Evolutionary conservation across 2,888 invertebrate genomes (phyloP).

Genomic region (Apotomis capreana): DNA sequence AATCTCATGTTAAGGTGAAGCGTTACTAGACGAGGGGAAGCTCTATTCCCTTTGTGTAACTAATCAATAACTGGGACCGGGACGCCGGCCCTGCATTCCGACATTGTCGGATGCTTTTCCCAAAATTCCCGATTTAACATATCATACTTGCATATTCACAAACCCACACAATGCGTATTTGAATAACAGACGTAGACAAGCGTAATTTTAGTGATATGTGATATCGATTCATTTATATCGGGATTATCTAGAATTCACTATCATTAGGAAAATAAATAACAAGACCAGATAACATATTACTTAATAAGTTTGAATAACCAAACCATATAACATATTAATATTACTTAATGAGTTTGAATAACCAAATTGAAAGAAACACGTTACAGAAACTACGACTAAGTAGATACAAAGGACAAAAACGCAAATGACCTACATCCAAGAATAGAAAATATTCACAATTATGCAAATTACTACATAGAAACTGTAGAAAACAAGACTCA

Average conservation of each 20-base stretch:
- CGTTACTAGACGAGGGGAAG: constrained; percentile 52
- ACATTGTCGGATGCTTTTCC: constrained; percentile 43
- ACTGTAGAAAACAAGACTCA: constrained; percentile 1
- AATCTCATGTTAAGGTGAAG: constrained; percentile 36
- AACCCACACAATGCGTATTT: background rate
- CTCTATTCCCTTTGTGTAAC: constrained; percentile 58
- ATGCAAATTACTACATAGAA: background rate
- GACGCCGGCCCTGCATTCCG: constrained; percentile 47
- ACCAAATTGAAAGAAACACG: too few species aligned
- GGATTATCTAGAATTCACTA: background rate
- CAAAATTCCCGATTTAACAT: constrained; percentile 37
- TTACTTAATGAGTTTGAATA: too few species aligned
- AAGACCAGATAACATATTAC: too few species aligned
- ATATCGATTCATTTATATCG: background rate
- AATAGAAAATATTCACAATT: constrained; percentile 16
- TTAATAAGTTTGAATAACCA: too few species aligned
- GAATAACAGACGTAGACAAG: background rate
- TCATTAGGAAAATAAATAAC: background rate
- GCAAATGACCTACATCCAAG: constrained; percentile 1
- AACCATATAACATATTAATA: too few species aligned
- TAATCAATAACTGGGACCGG: constrained; percentile 57
- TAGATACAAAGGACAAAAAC: background rate
- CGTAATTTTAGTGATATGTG: background rate
- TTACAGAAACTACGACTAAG: too few species aligned
- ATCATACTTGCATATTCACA: constrained; percentile 7